Evolutionary conservation across 2,113 vertebrate species (phyloP).

Genomic region (Ceyx margarethae): DNA sequence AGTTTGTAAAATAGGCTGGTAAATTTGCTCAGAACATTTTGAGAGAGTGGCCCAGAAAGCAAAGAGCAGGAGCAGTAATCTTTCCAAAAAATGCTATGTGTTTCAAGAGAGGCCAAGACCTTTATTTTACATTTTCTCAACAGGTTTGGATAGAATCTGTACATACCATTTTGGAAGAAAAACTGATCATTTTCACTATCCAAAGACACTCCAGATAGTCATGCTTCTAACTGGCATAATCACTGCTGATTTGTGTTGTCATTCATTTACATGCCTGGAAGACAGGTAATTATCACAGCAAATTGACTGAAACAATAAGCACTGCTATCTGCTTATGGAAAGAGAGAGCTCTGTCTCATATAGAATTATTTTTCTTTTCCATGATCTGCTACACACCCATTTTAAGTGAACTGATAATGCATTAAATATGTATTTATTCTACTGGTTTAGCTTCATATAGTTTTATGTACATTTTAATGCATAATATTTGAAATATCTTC

Average conservation of each 20-base stretch:
- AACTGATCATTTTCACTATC: neutral
- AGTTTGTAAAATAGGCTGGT: neutral
- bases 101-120: neutral
- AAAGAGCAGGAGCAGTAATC: neutral
- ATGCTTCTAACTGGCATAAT: neutral
- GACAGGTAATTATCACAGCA: neutral
- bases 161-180: neutral
- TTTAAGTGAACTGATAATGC: neutral
- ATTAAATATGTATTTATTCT: neutral
- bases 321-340: neutral
- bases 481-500: neutral
- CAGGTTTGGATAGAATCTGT: neutral
- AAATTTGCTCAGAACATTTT: neutral
- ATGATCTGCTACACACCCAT: neutral
- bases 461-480: neutral
- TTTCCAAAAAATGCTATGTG: neutral
- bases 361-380: neutral
- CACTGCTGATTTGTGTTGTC: neutral
- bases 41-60: neutral
- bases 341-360: neutral
- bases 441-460: neutral
- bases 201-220: neutral
- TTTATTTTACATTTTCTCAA: neutral
- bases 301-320: neutral
- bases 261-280: neutral